Conservation (phyloP, 2,113 vertebrate species). For the Sula dactylatra region DNA sequence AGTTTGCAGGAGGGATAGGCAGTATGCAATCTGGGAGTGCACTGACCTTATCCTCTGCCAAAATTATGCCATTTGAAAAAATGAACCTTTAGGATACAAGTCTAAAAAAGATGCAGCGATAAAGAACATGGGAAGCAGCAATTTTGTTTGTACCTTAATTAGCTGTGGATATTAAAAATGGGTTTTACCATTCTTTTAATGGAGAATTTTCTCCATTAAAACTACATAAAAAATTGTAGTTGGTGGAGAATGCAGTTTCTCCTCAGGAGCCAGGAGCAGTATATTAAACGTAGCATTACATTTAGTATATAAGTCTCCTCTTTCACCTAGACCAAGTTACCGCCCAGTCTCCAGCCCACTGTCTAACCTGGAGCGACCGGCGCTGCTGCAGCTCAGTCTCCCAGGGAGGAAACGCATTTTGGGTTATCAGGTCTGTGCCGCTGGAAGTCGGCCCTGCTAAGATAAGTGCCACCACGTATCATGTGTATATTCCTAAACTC, state of each 20-base stretch:
- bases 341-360: neutral
- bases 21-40: neutral
- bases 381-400: neutral
- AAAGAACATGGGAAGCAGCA: neutral
- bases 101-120: neutral
- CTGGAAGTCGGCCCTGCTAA: neutral
- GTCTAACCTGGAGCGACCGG: neutral
- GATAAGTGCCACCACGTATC: neutral
- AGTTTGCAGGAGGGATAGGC: neutral
- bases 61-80: neutral
- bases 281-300: neutral
- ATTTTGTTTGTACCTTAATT: neutral
- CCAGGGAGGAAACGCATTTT: neutral
- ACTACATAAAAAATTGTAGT: accelerated
- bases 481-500: neutral
- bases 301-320: neutral
- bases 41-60: neutral
- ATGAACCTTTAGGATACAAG: neutral
- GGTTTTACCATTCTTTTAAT: neutral
- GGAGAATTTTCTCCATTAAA: neutral
- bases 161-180: neutral
- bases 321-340: neutral
- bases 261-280: neutral
- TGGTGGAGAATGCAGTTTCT: neutral
- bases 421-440: neutral